These are phyloP conservation scores for Escarpia spicata DNA, from an alignment of 2,888 invertebrate genomes.

Conservation along the genomic window DNA sequence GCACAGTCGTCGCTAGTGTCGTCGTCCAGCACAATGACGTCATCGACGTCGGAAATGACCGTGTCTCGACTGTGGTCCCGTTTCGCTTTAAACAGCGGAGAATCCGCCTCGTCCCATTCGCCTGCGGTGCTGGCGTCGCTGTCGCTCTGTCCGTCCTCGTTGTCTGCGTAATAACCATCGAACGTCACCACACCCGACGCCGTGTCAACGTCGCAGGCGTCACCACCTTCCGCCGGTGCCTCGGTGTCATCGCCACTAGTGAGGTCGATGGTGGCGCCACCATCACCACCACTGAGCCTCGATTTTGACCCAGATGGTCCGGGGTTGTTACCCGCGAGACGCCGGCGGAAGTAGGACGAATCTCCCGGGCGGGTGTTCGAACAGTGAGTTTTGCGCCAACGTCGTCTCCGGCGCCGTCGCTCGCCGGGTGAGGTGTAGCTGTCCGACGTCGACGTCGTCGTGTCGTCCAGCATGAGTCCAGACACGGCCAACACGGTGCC, in stretches of 20 bases:
- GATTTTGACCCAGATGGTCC: background rate
- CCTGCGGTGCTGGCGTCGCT: background rate
- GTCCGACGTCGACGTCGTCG: conserved; percentile 20
- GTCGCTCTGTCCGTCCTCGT: background rate
- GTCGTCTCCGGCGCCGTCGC: background rate
- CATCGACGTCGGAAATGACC: background rate
- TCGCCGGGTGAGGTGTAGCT: background rate
- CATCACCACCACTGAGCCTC: background rate
- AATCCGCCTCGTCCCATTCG: background rate
- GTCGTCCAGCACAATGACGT: background rate
- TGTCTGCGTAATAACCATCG: background rate
- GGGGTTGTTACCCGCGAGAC: background rate
- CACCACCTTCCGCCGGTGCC: background rate
- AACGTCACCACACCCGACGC: background rate
- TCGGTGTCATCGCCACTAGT: background rate
- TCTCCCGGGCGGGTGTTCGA: background rate
- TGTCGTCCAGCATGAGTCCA: conserved; percentile 21
- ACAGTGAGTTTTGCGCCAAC: background rate
- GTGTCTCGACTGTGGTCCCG: background rate
- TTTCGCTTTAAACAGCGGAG: background rate
- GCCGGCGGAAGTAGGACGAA: conserved; percentile 3
- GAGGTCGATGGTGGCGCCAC: background rate
- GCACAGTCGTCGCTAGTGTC: background rate
- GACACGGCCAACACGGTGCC: conserved; percentile 24
- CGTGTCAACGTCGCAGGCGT: background rate